Evolutionary conservation across 2,113 vertebrate species (phyloP).

Genomic region (Emydocephalus ijimae): DNA sequence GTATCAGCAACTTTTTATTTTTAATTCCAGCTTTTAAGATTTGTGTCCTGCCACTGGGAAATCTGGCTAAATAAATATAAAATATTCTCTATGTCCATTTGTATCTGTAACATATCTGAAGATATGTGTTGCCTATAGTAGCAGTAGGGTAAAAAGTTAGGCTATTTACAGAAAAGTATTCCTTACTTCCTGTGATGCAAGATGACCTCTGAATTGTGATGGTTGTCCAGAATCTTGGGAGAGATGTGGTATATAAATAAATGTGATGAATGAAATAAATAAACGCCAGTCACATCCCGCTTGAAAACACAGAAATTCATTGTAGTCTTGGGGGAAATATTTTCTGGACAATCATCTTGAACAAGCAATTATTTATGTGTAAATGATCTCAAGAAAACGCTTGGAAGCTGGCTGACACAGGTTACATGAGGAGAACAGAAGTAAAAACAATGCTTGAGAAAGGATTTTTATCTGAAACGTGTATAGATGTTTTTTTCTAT

Average conservation of each 20-base stretch:
- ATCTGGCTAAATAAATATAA: neutral
- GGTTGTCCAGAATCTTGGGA: neutral
- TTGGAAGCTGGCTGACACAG: neutral
- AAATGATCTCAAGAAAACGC: neutral
- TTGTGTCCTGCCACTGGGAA: neutral
- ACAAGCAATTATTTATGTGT: neutral
- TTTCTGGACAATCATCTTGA: neutral
- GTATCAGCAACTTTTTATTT: constrained; percentile 26
- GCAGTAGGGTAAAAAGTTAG: neutral
- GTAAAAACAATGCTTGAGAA: neutral
- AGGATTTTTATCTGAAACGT: neutral
- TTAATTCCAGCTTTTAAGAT: constrained; percentile 43
- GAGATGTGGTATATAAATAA: neutral
- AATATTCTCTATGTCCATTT: neutral
- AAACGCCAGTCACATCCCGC: neutral
- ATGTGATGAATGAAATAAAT: neutral
- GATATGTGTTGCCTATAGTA: neutral
- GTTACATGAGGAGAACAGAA: neutral
- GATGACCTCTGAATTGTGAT: neutral
- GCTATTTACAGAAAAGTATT: neutral
- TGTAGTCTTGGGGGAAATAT: neutral
- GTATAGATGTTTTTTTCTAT: neutral
- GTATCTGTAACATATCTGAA: neutral
- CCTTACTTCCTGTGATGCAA: neutral
- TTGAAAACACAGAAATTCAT: neutral